Evolutionary conservation across 2,113 vertebrate species (phyloP).

Genomic region (Pycnonotus jocosus): DNA sequence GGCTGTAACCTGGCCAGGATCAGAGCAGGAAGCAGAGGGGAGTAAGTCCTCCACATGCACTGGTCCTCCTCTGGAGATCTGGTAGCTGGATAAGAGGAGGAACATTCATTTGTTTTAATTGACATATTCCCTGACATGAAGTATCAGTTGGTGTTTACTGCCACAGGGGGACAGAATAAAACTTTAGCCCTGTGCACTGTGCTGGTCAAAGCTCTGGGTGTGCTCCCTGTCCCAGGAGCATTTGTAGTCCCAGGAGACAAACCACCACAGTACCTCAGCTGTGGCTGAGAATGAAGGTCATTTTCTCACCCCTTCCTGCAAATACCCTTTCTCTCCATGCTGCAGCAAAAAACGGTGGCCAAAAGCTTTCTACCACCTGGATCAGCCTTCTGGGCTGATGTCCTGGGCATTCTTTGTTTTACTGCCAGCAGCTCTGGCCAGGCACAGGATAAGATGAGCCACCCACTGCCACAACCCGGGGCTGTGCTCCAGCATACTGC

Average conservation of each 20-base stretch:
- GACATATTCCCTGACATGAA: neutral
- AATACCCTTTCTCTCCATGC: neutral
- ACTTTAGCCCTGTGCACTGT: neutral
- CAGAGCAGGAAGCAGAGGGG: neutral
- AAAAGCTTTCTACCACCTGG: neutral
- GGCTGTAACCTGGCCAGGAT: too few species aligned
- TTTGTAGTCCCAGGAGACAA: too few species aligned
- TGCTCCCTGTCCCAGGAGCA: rapidly evolving
- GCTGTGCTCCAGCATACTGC: neutral
- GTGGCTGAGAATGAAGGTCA: rapidly evolving
- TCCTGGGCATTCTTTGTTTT: neutral
- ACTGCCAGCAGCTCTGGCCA: rapidly evolving
- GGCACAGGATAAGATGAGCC: rapidly evolving
- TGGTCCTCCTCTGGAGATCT: neutral
- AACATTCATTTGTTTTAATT: neutral
- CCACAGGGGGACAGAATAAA: neutral
- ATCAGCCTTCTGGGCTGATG: rapidly evolving
- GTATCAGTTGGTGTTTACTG: neutral
- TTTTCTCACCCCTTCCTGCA: neutral
- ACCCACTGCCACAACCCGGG: neutral
- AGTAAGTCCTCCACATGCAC: rapidly evolving
- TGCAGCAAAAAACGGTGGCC: rapidly evolving
- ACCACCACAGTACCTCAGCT: too few species aligned
- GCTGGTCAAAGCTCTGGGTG: neutral
- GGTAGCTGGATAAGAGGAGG: neutral